A percentile compares a stretch with the other conserved stretches of the same genome.
Conservation (phyloP, 2,113 vertebrate species). For the Psophia crepitans region DNA sequence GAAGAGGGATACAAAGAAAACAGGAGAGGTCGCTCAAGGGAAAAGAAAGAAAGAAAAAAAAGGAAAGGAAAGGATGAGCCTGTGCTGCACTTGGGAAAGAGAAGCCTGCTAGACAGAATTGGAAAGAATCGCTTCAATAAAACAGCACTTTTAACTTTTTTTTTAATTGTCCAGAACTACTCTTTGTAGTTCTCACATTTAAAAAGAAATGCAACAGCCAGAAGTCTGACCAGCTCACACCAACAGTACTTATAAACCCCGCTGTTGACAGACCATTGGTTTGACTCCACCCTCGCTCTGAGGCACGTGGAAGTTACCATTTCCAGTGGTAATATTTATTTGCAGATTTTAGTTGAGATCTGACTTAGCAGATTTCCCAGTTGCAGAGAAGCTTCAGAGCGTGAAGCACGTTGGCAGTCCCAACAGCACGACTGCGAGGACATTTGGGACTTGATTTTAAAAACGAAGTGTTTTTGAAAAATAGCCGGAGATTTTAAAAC, state of each 20-base stretch:
- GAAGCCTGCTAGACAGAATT: background rate
- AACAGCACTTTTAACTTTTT: background rate
- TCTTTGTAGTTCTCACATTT: background rate
- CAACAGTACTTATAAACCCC: background rate
- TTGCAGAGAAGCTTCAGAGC: background rate
- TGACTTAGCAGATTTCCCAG: background rate
- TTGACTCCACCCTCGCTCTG: background rate
- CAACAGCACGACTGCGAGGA: background rate
- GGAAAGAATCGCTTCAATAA: background rate
- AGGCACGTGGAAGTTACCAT: background rate
- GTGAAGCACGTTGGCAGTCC: background rate
- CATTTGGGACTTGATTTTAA: background rate
- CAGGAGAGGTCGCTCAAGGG: conserved; percentile 47
- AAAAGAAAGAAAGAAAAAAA: conserved; percentile 19
- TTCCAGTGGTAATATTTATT: background rate
- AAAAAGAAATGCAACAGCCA: background rate
- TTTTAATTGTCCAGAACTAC: background rate
- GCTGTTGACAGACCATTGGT: background rate
- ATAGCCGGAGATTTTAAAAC: background rate
- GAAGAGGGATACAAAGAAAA: background rate
- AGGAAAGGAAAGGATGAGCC: background rate
- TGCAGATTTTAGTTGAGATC: background rate
- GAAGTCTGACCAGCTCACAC: background rate
- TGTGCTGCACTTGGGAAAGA: background rate
- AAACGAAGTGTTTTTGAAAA: background rate